Evolutionary conservation across 1,140 invertebrate genomes (phyloP).

Genomic region (Drosophila equinoxialis): DNA sequence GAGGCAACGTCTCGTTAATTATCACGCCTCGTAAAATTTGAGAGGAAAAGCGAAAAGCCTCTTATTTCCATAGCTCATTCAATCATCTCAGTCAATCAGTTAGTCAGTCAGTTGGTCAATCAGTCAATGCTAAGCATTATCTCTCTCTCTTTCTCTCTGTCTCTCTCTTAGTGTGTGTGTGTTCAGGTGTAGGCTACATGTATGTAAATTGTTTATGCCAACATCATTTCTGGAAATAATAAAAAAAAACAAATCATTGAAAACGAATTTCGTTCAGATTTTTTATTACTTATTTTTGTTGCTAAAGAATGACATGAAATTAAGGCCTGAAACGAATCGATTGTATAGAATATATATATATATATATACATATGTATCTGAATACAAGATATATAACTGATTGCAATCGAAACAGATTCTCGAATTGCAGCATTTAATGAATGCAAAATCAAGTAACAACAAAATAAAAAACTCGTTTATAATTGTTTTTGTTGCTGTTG

Average conservation of each 20-base stretch:
- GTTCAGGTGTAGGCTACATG: constrained; percentile 1
- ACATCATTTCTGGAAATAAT: constrained; percentile 8
- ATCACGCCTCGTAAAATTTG: constrained; percentile 57
- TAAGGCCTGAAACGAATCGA: neutral
- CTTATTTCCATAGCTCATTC: constrained; percentile 28
- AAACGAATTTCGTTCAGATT: neutral
- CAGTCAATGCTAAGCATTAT: constrained; percentile 40
- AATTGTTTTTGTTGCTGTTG: neutral
- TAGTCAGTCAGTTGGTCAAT: constrained; percentile 37
- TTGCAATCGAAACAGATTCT: constrained; percentile 3
- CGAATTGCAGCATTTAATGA: neutral
- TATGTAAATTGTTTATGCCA: constrained; percentile 21
- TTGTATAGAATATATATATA: neutral
- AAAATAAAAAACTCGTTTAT: constrained; percentile 3
- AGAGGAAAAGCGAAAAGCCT: constrained; percentile 1
- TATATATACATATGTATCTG: too few species aligned
- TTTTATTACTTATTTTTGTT: neutral
- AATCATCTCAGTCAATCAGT: constrained; percentile 37
- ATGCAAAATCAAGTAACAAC: constrained; percentile 5
- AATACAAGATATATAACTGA: neutral
- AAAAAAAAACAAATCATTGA: neutral
- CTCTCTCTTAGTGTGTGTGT: neutral
- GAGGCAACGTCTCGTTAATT: constrained; percentile 66
- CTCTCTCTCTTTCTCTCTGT: neutral
- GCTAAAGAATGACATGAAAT: neutral